A percentile compares a stretch with the other conserved stretches of the same genome.
These are phyloP conservation scores for Anthoscopus minutus DNA, from an alignment of 2,113 vertebrate species.

Conservation along the genomic window DNA sequence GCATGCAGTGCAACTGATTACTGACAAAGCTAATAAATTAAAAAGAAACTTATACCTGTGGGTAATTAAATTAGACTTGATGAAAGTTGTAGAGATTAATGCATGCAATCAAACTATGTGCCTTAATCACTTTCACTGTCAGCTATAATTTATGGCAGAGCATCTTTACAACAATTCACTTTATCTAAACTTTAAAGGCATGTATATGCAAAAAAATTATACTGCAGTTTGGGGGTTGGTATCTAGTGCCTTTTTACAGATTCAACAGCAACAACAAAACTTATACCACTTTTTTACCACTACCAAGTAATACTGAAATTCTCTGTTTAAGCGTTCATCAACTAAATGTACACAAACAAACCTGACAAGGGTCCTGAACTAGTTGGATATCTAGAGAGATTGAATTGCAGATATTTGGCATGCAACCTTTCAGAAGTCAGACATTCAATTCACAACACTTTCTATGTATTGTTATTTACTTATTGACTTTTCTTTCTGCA, in stretches of 20 bases:
- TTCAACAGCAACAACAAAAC: neutral
- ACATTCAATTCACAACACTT: neutral
- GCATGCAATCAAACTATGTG: slow-evolving; percentile 44
- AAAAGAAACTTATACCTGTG: slow-evolving; percentile 44
- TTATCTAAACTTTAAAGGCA: slow-evolving; percentile 24
- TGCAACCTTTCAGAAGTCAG: neutral
- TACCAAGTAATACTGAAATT: neutral
- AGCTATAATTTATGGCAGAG: slow-evolving; percentile 47
- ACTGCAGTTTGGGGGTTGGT: neutral
- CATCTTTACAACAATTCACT: slow-evolving; percentile 19
- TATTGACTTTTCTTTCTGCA: neutral
- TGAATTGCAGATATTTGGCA: neutral
- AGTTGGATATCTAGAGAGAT: neutral
- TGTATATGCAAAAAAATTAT: neutral
- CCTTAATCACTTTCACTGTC: slow-evolving; percentile 64
- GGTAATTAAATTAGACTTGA: slow-evolving; percentile 61
- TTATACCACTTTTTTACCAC: neutral
- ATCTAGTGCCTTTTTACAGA: neutral
- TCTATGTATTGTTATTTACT: neutral
- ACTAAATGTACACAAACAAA: neutral
- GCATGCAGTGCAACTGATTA: slow-evolving; percentile 2
- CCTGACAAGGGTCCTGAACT: neutral
- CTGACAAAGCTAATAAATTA: slow-evolving; percentile 62
- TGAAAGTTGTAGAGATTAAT: slow-evolving; percentile 63
- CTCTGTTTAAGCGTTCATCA: neutral